Base-by-base conservation (phyloP, 2,888 invertebrate genomes). In the Xanthorhoe designata region DNA sequence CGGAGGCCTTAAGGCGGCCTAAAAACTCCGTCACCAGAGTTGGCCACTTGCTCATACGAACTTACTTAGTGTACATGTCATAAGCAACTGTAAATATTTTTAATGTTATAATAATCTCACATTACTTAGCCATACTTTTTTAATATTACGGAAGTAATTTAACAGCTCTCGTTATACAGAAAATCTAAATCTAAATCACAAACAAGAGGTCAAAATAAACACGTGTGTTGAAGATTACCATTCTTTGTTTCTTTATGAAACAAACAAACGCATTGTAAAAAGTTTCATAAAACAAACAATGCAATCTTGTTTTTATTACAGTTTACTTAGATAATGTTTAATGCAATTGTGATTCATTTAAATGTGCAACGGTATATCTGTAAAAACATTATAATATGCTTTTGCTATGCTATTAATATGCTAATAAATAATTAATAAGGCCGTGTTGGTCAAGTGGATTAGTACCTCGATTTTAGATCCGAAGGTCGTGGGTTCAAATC, bases 181-280 rank as follows among this genome's bases (percentile, higher is more conserved):
- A 15, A 56, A 24, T n/a, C 24, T 42, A 42, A 42, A 42, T 42
- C 24, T 42, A 42, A 42, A 42, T 42, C 38, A 45, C 45, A 57
- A 52, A 63, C 18, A 63, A 50, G 13, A 51, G 18, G 42, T 52
- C 18, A 63, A 42, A 35, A 54, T 19, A 60, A 60, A 60, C 52
- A 60, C 35, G 51, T 51, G 19, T 51, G 24, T 53, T 52, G 47
- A 32, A 53, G 42, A 45, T 53, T 61, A 54, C 32, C 13, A 32
- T 57, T 64, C 64, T 64, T 64, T 64, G 64, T 64, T 38, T 51
- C 17, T 24, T 38, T 38, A 61, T 50, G 29, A 62, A 62, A 56
- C 54, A 55, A 61, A 62, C 55, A 51, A n/a, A 24, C 5, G 24
- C 29, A 57, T 49, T 57, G 57, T 49, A 29, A 58, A 47, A 55